Base-by-base conservation (phyloP, 2,113 vertebrate species). In the Pangasianodon hypophthalmus region DNA sequence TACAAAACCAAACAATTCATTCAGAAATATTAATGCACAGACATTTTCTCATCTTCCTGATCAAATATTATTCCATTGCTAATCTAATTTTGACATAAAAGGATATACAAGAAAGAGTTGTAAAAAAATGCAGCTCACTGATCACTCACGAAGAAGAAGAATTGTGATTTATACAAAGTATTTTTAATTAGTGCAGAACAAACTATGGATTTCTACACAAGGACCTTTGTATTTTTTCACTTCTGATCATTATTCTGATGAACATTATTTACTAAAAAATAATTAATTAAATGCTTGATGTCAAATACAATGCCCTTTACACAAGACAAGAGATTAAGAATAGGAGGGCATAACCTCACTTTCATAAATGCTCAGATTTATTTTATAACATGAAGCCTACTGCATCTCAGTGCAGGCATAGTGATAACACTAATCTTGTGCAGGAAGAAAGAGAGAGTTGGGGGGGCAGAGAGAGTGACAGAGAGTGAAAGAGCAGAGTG, bases 371-470 rank as follows among this genome's bases (percentile, higher is more conserved):
- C n/a, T 50, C 11, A 11, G 44, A 46, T 44, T 50, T 87, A 6
- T 32, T 87, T 50, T 64, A n/a, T 58, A 83, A 58, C 52, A 37
- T 58, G 8, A 83, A 83, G 81, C 32, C 56, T 84, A 16, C 82
- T 52, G 46, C 77, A 81, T 64, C 56, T 75, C 52, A 60, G 87
- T 26, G 46, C 85, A 86, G 64, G n/a, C 32, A 83, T 26, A 58
- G 84, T 29, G 19, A 44, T 54, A 54, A 32, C 85, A 87, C 9
- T 56, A 52, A 90, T 92, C 77, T 85, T 54, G 21, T 85, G 48
- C 52, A 56, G 50, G 73, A 77, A 69, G 18, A 73, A 79, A 58
- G 41, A 79, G 87, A 24, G 16, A 41, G 82, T 2, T 67, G 77
- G 71, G 84, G 52, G 32, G 52, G 80, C 24, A 79, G 56, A 69